Evolutionary conservation across 2,113 vertebrate genomes (phyloP).

Genomic region (Guaruba guarouba): DNA sequence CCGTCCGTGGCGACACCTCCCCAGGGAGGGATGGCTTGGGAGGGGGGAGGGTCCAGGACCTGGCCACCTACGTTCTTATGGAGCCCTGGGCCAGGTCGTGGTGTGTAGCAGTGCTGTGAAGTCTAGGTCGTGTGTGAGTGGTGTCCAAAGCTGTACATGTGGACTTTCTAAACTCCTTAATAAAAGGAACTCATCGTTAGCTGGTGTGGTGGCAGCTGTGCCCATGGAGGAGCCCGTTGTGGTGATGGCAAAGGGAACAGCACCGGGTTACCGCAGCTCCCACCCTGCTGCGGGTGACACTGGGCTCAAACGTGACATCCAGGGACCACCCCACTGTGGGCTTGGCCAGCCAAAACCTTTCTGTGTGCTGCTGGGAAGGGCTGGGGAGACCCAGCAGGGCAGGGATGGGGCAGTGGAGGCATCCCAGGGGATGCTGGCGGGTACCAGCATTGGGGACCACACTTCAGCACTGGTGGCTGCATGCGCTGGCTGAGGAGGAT

Average conservation of each 20-base stretch:
- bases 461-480: accelerated
- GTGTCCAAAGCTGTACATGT: constrained; percentile 49
- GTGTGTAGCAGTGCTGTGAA: constrained; percentile 29
- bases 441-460: not conserved
- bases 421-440: not conserved
- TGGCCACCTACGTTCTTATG: not conserved
- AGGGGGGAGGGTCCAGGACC: accelerated
- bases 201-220: accelerated
- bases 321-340: accelerated
- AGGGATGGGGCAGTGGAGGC: not conserved
- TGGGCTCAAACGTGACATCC: accelerated
- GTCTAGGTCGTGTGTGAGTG: constrained; percentile 49
- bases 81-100: not conserved
- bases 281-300: accelerated
- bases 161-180: constrained; percentile 63
- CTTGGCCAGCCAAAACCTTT: accelerated
- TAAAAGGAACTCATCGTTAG: constrained; percentile 63
- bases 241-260: not conserved
- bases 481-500: accelerated
- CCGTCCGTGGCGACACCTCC: not conserved
- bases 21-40: not conserved
- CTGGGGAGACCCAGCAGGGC: not conserved
- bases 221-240: accelerated
- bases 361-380: not conserved
- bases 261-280: accelerated